Evolutionary conservation across 2,888 invertebrate genomes (phyloP), one percentile per base, ranked within the genome.

Genomic region (Euphydryas editha): DNA sequence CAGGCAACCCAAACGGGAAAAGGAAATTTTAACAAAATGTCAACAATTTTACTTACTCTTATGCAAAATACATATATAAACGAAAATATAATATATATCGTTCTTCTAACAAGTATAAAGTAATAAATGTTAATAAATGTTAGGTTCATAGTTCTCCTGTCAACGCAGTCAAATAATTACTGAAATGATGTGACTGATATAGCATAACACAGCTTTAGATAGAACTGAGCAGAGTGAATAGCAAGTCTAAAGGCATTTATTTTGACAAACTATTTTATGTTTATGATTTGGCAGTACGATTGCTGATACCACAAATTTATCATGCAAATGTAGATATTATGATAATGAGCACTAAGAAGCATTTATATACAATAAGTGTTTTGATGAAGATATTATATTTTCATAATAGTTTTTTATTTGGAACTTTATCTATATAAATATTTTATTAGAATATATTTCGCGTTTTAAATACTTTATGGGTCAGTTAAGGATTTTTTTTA

Each of bases 221-320:
- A 51, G 6, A 1, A 1, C 44, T 46, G 15, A 17, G 44, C 7
- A 17, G 0, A 51, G 24, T 51, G 51, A 30, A 51, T n/a, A 51
- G 51, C 8, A n/a, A 51, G 7, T 7, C 51, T 51, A 51, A 51
- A n/a, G 15, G 15, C 44, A n/a, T 11, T 24, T 51, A 13, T 24
- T 49, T 51, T 24, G n/a, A 24, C n/a, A 30, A 51, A 30, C 8
- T 30, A 0, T 51, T 24, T 24, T 51, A 7, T 51, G 24, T 51
- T 51, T 21, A 24, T n/a, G 24, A 24, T 51, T 51, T 51, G 24
- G 24, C 24, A 15, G 4, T 24, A 8, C n/a, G 15, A 15, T 24
- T 24, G 51, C 51, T 51, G 51, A 51, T 24, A 21, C 24, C n/a
- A 2, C n/a, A 51, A 24, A 6, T 51, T 51, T 51, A 30, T 49